Evolutionary conservation across 2,888 invertebrate genomes (phyloP).

Genomic region (Metalampra italica): DNA sequence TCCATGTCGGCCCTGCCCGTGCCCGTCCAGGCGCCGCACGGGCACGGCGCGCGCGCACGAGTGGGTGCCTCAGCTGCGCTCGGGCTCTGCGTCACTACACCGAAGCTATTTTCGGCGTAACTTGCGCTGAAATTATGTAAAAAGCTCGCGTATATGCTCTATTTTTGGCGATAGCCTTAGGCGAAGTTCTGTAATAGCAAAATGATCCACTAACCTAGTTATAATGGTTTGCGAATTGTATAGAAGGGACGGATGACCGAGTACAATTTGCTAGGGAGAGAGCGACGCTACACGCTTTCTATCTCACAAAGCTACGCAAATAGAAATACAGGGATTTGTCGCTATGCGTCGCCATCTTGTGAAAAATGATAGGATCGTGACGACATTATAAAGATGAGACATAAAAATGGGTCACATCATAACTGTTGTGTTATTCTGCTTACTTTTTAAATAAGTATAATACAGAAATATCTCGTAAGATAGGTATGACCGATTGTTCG

Average conservation of each 20-base stretch:
- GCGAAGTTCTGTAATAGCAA: conserved; percentile 55
- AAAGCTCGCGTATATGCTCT: conserved; percentile 74
- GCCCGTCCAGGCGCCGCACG: conserved; percentile 10
- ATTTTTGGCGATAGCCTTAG: conserved; percentile 75
- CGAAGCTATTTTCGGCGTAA: conserved; percentile 72
- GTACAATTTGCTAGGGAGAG: conserved; percentile 13
- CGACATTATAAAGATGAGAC: conserved; percentile 66
- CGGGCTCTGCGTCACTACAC: conserved; percentile 64
- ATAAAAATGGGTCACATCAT: conserved; percentile 50
- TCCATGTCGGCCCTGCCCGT: conserved; percentile 23
- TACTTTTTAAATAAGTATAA: not conserved
- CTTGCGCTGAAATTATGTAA: conserved; percentile 80
- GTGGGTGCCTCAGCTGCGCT: conserved; percentile 39
- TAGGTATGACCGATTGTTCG: not conserved
- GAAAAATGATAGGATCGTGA: conserved; percentile 76
- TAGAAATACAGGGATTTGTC: conserved; percentile 77
- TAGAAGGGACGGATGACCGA: conserved; percentile 17
- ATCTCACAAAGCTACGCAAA: conserved; percentile 70
- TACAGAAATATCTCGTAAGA: not conserved
- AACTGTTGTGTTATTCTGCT: conserved; percentile 7
- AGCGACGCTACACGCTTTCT: conserved; percentile 31
- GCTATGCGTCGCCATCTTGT: conserved; percentile 76
- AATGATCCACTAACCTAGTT: conserved; percentile 59
- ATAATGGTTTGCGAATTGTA: conserved; percentile 25
- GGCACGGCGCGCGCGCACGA: conserved; percentile 20